These are phyloP conservation scores for Unio pictorum DNA, from an alignment of 2,888 invertebrate genomes.

Conservation along the genomic window DNA sequence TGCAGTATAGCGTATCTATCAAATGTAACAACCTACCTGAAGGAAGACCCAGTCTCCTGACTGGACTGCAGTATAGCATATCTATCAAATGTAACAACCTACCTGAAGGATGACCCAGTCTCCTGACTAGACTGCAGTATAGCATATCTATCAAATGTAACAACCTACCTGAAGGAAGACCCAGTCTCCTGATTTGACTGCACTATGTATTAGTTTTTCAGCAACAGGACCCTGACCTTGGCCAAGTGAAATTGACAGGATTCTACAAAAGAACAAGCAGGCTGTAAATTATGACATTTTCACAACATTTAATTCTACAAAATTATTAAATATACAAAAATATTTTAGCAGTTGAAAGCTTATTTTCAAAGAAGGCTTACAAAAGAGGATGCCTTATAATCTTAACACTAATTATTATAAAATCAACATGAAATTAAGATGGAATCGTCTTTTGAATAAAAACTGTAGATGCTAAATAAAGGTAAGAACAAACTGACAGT, in stretches of 20 bases:
- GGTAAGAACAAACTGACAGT: too few relatives aligned
- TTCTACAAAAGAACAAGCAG: slow-evolving; percentile 41
- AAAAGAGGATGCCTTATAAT: too few relatives aligned
- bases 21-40: too few relatives aligned
- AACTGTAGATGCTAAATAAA: too few relatives aligned
- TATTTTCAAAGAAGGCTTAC: too few relatives aligned
- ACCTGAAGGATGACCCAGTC: slow-evolving; percentile 73
- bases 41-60: too few relatives aligned
- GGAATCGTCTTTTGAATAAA: too few relatives aligned
- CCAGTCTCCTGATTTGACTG: slow-evolving; percentile 71
- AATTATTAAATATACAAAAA: background rate
- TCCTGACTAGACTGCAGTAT: slow-evolving; percentile 61
- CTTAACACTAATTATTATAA: too few relatives aligned
- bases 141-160: background rate
- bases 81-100: slow-evolving; percentile 4
- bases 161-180: slow-evolving; percentile 70
- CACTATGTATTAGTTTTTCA: slow-evolving; percentile 69
- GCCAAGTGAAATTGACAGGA: slow-evolving; percentile 72
- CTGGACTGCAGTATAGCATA: too few relatives aligned
- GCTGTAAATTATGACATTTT: background rate
- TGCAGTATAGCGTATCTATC: slow-evolving; percentile 39
- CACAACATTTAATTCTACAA: background rate
- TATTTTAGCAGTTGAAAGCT: too few relatives aligned
- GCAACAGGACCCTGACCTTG: slow-evolving; percentile 73
- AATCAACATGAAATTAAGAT: too few relatives aligned